Percentiles rank a stretch among this genome's conserved stretches.
Conservation (phyloP, 2,797 vertebrate genomes). For the Pipistrellus pipistrellus region DNA sequence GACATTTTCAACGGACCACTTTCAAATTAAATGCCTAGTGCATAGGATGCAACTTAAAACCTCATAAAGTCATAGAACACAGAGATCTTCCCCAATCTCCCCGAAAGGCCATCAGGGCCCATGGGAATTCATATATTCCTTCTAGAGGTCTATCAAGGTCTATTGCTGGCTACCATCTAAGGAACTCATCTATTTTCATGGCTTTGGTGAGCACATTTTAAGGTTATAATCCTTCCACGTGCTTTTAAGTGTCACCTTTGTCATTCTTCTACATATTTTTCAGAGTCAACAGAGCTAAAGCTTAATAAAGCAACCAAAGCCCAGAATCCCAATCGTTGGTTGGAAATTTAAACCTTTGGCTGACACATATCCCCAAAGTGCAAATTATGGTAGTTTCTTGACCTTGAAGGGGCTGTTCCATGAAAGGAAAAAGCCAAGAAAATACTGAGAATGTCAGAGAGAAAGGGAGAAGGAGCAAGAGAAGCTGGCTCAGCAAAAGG, state of each 20-base stretch:
- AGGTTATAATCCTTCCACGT: conserved; percentile 48
- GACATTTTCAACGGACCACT: conserved; percentile 69
- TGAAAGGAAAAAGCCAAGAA: conserved; percentile 20
- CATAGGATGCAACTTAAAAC: conserved; percentile 36
- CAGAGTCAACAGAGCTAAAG: conserved; percentile 64
- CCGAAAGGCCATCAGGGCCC: neutral
- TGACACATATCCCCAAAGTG: conserved; percentile 30
- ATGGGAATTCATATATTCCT: conserved; percentile 30
- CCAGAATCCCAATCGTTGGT: neutral
- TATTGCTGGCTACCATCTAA: neutral
- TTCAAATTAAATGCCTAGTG: conserved; percentile 73
- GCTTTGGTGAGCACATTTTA: conserved; percentile 24
- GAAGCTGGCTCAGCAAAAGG: neutral
- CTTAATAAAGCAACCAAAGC: conserved; percentile 51
- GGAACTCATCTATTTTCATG: conserved; percentile 70
- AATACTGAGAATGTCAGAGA: neutral
- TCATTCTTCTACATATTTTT: conserved; percentile 68
- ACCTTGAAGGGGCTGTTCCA: conserved; percentile 4
- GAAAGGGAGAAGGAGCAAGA: neutral
- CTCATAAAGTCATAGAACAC: conserved; percentile 60
- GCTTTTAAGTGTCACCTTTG: conserved; percentile 73
- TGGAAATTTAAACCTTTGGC: conserved; percentile 53
- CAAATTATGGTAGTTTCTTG: conserved; percentile 45
- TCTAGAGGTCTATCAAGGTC: conserved; percentile 20
- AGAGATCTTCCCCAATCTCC: conserved; percentile 48